Conservation (phyloP, 1,140 invertebrate species). For the Andricus grossulariae region DNA sequence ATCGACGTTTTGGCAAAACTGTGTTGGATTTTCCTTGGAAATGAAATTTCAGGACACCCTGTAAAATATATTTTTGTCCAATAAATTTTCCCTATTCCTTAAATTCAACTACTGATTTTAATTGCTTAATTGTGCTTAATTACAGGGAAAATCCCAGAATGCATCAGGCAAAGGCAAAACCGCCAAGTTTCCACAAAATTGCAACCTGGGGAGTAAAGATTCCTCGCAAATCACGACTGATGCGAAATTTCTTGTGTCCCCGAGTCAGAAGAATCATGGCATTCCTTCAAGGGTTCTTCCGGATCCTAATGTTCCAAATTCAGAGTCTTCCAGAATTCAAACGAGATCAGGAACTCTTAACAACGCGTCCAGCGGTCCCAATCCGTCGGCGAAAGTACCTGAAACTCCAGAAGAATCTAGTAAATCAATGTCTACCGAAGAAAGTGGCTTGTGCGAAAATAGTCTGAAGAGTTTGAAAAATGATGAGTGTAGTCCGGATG, state of each 20-base stretch:
- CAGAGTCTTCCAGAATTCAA: conserved; percentile 73
- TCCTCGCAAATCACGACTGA: conserved; percentile 15
- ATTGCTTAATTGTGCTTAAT: too few relatives aligned
- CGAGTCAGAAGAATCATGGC: conserved; percentile 55
- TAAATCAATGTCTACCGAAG: conserved; percentile 34
- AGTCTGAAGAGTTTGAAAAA: conserved; percentile 25
- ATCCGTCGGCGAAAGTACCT: conserved; percentile 40
- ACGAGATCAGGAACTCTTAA: conserved; percentile 68
- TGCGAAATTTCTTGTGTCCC: neutral
- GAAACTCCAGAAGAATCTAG: conserved; percentile 40
- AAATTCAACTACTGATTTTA: too few relatives aligned
- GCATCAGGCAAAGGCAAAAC: neutral
- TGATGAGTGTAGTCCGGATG: conserved; percentile 37
- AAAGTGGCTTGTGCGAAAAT: conserved; percentile 1
- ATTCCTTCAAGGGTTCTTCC: conserved; percentile 70
- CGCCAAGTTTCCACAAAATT: neutral
- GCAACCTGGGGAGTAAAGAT: neutral
- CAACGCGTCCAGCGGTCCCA: conserved; percentile 44
- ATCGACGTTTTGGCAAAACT: too few relatives aligned
- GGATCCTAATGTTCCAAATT: conserved; percentile 65
- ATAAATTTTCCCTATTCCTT: too few relatives aligned
- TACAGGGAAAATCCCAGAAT: neutral
- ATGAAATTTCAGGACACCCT: too few relatives aligned
- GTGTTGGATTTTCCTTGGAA: too few relatives aligned
- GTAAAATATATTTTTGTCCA: too few relatives aligned